Evolutionary conservation across 2,888 invertebrate genomes (phyloP).

Genomic region (Platycnemis pennipes): DNA sequence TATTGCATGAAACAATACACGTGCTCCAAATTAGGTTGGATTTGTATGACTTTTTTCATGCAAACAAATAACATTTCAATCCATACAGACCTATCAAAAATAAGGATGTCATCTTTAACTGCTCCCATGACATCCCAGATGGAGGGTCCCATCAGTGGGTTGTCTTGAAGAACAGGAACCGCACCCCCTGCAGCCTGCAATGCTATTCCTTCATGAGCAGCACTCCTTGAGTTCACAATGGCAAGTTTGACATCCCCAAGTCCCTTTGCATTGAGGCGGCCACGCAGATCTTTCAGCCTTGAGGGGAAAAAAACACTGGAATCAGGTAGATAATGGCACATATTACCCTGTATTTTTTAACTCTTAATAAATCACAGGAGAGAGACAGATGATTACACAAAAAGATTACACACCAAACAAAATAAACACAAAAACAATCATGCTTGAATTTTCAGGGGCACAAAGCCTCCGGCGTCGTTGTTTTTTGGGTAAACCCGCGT

Average conservation of each 20-base stretch:
- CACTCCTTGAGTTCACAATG: conserved; percentile 28
- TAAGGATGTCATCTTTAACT: conserved; percentile 69
- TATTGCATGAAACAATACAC: too few species aligned
- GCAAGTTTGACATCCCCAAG: conserved; percentile 41
- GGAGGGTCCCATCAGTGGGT: conserved; percentile 27
- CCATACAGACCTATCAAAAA: conserved; percentile 70
- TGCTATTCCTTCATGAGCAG: conserved; percentile 50
- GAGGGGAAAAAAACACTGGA: background rate
- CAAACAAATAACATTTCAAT: background rate
- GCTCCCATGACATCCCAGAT: conserved; percentile 68
- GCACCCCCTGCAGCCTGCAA: conserved; percentile 33
- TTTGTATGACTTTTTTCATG: too few species aligned
- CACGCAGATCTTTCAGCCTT: conserved; percentile 56
- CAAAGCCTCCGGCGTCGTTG: too few species aligned
- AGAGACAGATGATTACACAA: too few species aligned
- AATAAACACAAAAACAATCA: too few species aligned
- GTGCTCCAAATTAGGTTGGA: too few species aligned
- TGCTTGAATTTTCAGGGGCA: too few species aligned
- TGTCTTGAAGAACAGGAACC: conserved; percentile 59
- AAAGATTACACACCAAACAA: too few species aligned
- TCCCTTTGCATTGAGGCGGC: conserved; percentile 38
- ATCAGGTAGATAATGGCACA: too few species aligned
- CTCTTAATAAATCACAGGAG: too few species aligned
- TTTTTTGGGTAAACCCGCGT: too few species aligned
- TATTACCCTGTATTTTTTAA: too few species aligned